Percentiles rank a stretch among this genome's conserved stretches.
Evolutionary conservation across 2,113 vertebrate genomes (phyloP).

Genomic region (Triplophysa dalaica): DNA sequence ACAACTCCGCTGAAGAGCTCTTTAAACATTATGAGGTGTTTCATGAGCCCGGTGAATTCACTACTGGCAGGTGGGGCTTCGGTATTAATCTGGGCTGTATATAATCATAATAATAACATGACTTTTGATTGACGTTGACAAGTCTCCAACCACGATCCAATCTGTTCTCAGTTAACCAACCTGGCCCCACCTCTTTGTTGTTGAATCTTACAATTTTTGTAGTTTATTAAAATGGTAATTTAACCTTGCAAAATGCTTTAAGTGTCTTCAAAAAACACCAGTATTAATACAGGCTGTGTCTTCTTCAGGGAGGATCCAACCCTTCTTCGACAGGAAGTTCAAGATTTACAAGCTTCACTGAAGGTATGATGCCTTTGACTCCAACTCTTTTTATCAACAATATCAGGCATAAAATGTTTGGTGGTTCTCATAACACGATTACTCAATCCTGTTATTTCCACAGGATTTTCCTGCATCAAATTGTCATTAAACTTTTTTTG

Average conservation of each 20-base stretch:
- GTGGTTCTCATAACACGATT: conserved; percentile 14
- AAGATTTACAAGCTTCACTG: conserved; percentile 90
- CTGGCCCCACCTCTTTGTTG: too few species aligned
- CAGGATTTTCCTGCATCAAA: neutral
- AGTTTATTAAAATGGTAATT: neutral
- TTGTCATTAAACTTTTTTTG: neutral
- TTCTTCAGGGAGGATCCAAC: conserved; percentile 84
- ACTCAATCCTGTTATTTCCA: neutral
- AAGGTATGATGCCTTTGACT: conserved; percentile 76
- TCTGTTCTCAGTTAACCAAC: too few species aligned
- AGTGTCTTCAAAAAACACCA: neutral
- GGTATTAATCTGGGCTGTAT: neutral
- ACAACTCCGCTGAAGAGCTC: conserved; percentile 95
- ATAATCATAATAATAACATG: too few species aligned
- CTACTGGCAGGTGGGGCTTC: conserved; percentile 79
- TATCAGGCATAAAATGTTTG: neutral
- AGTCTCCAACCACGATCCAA: too few species aligned
- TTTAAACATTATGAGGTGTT: conserved; percentile 97
- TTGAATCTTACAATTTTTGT: neutral
- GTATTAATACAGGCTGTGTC: neutral
- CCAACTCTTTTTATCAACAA: neutral
- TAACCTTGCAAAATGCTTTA: neutral
- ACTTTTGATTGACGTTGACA: too few species aligned
- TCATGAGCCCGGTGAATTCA: conserved; percentile 86
- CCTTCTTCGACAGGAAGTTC: conserved; percentile 90